phyloP scores from a whole-genome alignment of 2,113 vertebrate genomes.

The Chiloscyllium plagiosum region DNA sequence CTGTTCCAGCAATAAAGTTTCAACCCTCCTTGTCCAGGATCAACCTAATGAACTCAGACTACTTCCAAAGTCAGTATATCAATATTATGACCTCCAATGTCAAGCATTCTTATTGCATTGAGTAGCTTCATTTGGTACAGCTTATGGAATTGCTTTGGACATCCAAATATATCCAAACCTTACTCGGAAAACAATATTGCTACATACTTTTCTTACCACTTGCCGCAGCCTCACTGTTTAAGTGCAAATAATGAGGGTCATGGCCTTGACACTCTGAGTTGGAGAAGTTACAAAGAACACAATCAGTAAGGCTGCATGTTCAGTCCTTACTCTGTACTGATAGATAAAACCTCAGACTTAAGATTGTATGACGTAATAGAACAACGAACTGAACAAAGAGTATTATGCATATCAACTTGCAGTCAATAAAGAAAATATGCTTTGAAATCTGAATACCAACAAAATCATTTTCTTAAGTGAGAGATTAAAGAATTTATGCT shows the following conservation, averaged over 20 bases:
- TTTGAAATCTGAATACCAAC: background rate
- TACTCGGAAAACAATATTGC: background rate
- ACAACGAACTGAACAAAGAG: background rate
- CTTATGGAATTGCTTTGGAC: too few relatives aligned
- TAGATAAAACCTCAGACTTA: background rate
- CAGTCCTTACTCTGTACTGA: background rate
- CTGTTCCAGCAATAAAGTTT: too few relatives aligned
- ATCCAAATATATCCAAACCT: background rate
- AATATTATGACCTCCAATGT: too few relatives aligned
- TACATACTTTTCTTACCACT: background rate
- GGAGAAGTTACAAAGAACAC: background rate
- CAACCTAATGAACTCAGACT: too few relatives aligned
- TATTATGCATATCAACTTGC: background rate
- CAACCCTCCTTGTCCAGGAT: too few relatives aligned
- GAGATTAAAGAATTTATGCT: background rate
- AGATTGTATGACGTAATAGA: background rate
- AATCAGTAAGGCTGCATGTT: background rate
- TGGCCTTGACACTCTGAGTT: background rate
- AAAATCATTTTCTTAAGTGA: background rate
- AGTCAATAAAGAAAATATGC: background rate
- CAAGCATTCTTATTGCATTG: too few relatives aligned
- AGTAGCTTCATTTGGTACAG: too few relatives aligned
- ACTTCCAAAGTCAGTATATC: too few relatives aligned
- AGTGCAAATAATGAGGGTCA: background rate
- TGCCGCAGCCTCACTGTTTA: background rate